These are phyloP conservation scores for Ascaphus truei DNA, from an alignment of 2,113 vertebrate genomes.

Conservation along the genomic window DNA sequence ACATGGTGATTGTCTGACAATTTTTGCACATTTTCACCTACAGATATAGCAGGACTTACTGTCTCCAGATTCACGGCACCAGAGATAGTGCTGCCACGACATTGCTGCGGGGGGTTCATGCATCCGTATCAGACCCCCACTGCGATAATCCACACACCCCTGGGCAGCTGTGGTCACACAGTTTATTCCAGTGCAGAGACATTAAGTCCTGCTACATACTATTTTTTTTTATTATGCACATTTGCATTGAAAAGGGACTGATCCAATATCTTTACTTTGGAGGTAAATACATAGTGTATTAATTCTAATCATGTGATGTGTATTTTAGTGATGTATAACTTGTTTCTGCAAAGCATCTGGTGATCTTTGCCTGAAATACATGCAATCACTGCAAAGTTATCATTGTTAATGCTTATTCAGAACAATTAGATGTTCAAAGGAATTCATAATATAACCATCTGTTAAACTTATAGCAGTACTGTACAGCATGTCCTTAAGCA, in stretches of 20 bases:
- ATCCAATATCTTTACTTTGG: background rate
- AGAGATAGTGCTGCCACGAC: too few relatives aligned
- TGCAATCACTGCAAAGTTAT: constrained; percentile 7
- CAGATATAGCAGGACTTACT: too few relatives aligned
- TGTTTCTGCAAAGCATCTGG: constrained; percentile 1
- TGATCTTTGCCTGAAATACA: background rate
- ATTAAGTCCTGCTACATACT: too few relatives aligned
- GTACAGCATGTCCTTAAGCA: background rate
- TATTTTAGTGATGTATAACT: background rate
- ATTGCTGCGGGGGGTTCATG: too few relatives aligned
- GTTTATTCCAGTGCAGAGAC: too few relatives aligned
- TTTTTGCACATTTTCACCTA: too few relatives aligned
- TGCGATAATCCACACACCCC: too few relatives aligned
- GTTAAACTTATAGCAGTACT: background rate
- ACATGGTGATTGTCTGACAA: too few relatives aligned
- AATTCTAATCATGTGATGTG: background rate
- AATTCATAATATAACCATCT: constrained; percentile 14
- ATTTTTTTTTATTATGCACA: background rate
- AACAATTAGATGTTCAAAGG: constrained; percentile 21
- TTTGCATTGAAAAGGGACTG: background rate
- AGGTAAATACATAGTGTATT: background rate
- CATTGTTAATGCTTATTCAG: constrained; percentile 10
- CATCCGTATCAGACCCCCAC: too few relatives aligned
- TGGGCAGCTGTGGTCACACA: too few relatives aligned
- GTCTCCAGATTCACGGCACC: too few relatives aligned